phyloP scores from a whole-genome alignment of 2,797 vertebrate genomes.

The Morelia viridis region DNA sequence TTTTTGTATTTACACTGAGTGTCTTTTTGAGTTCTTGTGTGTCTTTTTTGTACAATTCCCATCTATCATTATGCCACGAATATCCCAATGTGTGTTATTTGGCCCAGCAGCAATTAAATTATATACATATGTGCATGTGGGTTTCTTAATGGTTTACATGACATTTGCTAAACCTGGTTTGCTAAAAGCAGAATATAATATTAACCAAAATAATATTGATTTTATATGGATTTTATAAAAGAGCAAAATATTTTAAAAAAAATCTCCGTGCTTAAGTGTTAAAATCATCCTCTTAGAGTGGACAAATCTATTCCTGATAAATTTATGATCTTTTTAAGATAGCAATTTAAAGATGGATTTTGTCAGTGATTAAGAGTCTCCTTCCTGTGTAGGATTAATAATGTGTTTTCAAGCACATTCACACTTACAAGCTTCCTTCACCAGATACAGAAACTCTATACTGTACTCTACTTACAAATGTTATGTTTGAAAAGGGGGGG shows the following conservation, averaged over 20 bases:
- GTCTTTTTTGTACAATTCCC: not conserved
- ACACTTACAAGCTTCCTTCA: not conserved
- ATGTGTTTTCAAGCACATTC: not conserved
- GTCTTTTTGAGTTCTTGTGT: not conserved
- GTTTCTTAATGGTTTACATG: not conserved
- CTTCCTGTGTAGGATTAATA: not conserved
- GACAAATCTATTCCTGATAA: conserved; percentile 16
- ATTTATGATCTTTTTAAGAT: not conserved
- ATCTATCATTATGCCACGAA: not conserved
- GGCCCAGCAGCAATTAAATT: conserved; percentile 31
- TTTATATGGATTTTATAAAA: not conserved
- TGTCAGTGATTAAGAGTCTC: not conserved
- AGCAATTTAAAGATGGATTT: not conserved
- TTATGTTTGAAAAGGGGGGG: not conserved
- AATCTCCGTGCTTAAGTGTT: conserved; percentile 32
- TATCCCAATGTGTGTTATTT: not conserved
- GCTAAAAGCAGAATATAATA: not conserved
- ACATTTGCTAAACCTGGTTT: not conserved
- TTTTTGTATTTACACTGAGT: conserved; percentile 23
- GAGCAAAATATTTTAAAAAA: conserved; percentile 4
- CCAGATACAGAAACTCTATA: not conserved
- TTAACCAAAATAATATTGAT: not conserved
- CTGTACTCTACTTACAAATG: not conserved
- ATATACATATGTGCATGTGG: conserved; percentile 31
- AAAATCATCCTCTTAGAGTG: conserved; percentile 49